Evolutionary conservation across 2,113 vertebrate species (phyloP).

Genomic region (Pomatorhinus ruficollis): DNA sequence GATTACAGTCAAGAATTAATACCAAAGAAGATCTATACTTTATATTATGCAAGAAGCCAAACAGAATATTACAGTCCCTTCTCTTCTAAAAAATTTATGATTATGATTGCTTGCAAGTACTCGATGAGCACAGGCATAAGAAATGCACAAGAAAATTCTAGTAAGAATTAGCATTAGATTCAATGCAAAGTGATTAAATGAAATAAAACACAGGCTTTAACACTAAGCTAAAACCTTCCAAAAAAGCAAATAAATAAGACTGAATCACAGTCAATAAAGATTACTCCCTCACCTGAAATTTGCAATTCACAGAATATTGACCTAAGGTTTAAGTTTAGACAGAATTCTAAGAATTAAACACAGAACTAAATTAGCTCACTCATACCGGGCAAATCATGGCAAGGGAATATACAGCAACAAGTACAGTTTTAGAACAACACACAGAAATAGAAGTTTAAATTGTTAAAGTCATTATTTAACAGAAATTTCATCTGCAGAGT

Average conservation of each 20-base stretch:
- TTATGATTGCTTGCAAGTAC: conserved; percentile 3
- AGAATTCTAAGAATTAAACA: neutral
- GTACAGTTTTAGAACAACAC: neutral
- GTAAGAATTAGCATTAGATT: neutral
- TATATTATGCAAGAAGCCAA: neutral
- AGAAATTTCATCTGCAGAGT: neutral
- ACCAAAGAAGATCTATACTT: neutral
- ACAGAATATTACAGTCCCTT: neutral
- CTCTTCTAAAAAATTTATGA: conserved; percentile 25
- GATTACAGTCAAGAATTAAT: conserved; percentile 18
- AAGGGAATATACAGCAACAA: neutral
- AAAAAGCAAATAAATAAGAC: neutral
- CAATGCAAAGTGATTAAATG: neutral
- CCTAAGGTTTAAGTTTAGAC: neutral
- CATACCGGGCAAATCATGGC: neutral
- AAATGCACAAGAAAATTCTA: neutral
- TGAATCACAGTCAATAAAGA: neutral
- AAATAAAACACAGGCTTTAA: neutral
- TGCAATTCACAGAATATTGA: neutral
- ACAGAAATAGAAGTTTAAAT: neutral
- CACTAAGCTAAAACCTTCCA: neutral
- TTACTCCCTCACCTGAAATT: neutral
- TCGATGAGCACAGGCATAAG: neutral
- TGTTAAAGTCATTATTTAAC: neutral
- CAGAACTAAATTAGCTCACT: neutral